Conservation (phyloP, 2,797 vertebrate genomes). For the Cuculus canorus region DNA sequence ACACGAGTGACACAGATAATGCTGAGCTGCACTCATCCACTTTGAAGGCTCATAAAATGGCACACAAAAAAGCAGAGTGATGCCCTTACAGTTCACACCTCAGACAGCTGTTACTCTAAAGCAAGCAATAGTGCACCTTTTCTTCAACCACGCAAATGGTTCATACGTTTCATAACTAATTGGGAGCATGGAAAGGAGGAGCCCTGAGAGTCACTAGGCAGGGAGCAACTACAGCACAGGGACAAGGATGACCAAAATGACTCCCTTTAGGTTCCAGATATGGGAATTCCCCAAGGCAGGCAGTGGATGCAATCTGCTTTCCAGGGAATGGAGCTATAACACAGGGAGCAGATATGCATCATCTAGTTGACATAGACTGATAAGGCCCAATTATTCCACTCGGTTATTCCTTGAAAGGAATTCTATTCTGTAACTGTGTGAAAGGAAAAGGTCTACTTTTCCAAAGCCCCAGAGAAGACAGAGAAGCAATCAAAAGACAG, state of each 20-base stretch:
- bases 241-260: neutral
- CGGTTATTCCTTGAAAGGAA: neutral
- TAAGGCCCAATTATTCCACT: neutral
- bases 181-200: neutral
- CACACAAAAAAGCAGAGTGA: neutral
- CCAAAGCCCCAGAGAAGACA: neutral
- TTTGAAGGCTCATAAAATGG: neutral
- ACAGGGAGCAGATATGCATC: neutral
- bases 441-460: constrained; percentile 1
- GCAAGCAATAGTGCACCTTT: neutral
- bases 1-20: neutral
- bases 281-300: neutral
- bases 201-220: neutral
- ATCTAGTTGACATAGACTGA: neutral
- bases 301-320: neutral
- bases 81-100: neutral
- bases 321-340: neutral
- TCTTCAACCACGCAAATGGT: neutral
- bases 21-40: neutral
- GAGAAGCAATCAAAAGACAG: neutral
- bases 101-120: neutral
- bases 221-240: neutral
- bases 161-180: neutral
- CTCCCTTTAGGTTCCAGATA: neutral
- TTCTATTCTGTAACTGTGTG: neutral